Base-by-base conservation (phyloP, 2,113 vertebrate genomes). In the Raja brachyura region DNA sequence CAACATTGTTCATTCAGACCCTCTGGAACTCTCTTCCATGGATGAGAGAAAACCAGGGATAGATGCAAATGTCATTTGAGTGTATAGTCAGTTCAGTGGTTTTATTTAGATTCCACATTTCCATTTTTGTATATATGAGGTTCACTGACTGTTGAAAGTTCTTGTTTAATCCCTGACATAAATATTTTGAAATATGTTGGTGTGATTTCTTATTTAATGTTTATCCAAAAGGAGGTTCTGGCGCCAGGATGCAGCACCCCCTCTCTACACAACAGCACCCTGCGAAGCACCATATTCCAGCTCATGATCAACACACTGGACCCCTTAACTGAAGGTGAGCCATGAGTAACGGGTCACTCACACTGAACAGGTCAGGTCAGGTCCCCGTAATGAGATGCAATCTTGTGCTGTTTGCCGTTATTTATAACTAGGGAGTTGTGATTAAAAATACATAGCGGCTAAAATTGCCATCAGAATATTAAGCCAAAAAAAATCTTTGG, bases 221-320 rank as follows among this genome's bases (percentile, higher is more conserved):
- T 92, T 94, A 99, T 98, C 95, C 97, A 33, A 96, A 96, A 95
- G 20, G 95, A 98, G 1, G 90, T 94, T 93, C 96, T 99, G 94
- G 97, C 97, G 94, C 95, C 97, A 94, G 98, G 97, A 83, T 97
- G 97, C 79, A 98, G 98, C 95, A 98, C 98, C 0, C 97, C 98
- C 93, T 99, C 98, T 93, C 96, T 99, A 33, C 98, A 99, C 96
- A 98, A 99, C 97, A 97, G 98, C 81, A 98, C 97, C 92, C 97
- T 98, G 96, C 97, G 98, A 39, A 97, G 95, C 96, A 98, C 98
- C 96, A 97, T 98, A 95, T 98, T 98, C 95, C 97, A 98, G 76
- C 98, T 99, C 93, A 98, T 99, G 97, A 97, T 99, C 95, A 97
- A 97, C 95, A 99, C 98, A 25, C 95, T 99, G 95, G 98, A 99